Evolutionary conservation across 2,113 vertebrate species (phyloP), one percentile per base, ranked within the genome.

Genomic region (Alectura lathami): DNA sequence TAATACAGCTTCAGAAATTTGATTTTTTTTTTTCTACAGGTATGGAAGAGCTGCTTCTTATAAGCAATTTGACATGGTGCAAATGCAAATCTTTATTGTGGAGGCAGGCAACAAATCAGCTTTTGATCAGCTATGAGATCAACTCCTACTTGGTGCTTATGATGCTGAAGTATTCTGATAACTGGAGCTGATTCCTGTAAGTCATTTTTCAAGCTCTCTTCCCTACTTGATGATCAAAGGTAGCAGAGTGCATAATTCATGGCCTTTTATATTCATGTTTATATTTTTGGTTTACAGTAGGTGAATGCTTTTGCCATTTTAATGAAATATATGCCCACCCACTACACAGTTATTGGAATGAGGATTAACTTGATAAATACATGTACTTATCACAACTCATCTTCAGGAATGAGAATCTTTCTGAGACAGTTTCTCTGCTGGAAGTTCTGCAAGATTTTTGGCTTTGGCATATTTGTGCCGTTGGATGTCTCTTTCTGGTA

Each of bases 181-280:
- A 51, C 69, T 63, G 45, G 60, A 72, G 38, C 38, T 86, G 75
- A 83, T 87, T 83, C 84, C 67, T 88, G 54, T 77, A 90, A 81
- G 56, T 59, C 4, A 79, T 83, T 89, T 94, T 83, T 87, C 62
- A 89, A 75, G 17, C 45, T 92, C 34, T 76, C 30, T 74, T 94
- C 56, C 78, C 26, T 57, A 17, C 48, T 11, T 73, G 77, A 82
- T 89, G 78, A 92, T 94, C 84, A 95, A 94, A 85, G 89, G 62
- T 45, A 91, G 70, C 22, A 66, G 66, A 89, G 57, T 79, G 62
- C 60, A 91, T 95, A 94, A 96, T 93, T 94, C 89, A 83, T 73
- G 74, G 74, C 63, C 83, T 93, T 96, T 89, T 82, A 80, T 89
- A 94, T 92, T 94, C 89, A 94, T 69, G 74, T 87, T 95, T 87